Evolutionary conservation across 2,113 vertebrate genomes (phyloP).

Genomic region (Mobula hypostoma): DNA sequence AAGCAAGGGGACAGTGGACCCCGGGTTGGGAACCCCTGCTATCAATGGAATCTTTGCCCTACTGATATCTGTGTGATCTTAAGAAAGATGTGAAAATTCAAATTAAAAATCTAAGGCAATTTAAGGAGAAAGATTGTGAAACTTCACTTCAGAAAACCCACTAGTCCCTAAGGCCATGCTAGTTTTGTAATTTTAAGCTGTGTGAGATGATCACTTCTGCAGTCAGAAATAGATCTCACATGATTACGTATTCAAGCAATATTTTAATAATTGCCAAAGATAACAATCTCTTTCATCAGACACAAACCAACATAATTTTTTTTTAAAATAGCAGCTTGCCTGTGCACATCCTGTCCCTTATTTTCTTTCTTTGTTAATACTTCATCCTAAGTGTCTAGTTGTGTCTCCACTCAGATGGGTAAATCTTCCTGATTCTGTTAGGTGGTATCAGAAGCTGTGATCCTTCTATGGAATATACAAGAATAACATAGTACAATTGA

Average conservation of each 20-base stretch:
- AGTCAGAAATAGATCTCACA: background rate
- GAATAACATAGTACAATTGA: no score
- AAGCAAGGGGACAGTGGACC: no score
- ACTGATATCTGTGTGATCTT: no score
- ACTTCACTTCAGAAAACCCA: background rate
- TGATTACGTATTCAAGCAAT: background rate
- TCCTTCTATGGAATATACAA: background rate
- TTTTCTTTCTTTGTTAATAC: background rate
- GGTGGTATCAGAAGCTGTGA: background rate
- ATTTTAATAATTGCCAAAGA: background rate
- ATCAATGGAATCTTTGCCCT: no score
- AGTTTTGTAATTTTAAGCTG: background rate
- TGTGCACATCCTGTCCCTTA: background rate
- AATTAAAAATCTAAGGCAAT: background rate
- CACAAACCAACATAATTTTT: background rate
- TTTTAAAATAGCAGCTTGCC: background rate
- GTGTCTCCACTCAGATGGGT: background rate
- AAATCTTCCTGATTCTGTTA: background rate
- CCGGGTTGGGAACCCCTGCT: no score
- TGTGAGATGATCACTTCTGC: background rate
- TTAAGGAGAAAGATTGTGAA: background rate
- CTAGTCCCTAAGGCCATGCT: background rate
- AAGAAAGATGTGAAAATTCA: no score
- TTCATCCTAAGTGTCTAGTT: background rate
- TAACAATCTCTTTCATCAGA: background rate